Evolutionary conservation across 1,140 invertebrate genomes (phyloP), one percentile per base, ranked within the genome.

Genomic region (Cydia amplana): DNA sequence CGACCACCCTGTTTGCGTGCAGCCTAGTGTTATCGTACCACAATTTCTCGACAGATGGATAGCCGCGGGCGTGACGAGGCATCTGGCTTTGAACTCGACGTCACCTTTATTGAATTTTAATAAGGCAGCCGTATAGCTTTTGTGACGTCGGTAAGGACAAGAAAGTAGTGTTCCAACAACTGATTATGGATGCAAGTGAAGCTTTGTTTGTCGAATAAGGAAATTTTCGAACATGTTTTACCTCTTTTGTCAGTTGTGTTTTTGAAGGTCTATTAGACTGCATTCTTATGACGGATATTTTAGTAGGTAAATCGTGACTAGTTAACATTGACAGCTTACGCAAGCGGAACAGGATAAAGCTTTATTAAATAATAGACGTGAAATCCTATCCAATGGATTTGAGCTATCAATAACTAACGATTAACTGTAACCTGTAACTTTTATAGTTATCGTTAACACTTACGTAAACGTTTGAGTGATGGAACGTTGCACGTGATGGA

Each of bases 91-190:
- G 77, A 80, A 80, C 81, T 73, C 76, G n/a, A n/a, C 64, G 64
- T 70, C 72, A 63, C 72, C 75, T 77, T 76, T 79, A 78, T 79
- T 79, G 77, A 80, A 82, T 82, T 76, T 67, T 82, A 82, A 82
- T 79, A 75, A 77, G 75, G 23, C 65, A 70, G 16, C 63, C 63
- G 32, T 36, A 67, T 67, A 70, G 65, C 65, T 20, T 70, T 70
- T 70, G 65, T 70, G 65, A 18, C 32, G n/a, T 70, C n/a, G 36
- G 28, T 18, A 10, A 70, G 65, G n/a, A 70, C 65, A 70, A 70
- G 65, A 70, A 70, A 70, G 65, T 43, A 70, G 14, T 32, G 28
- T 36, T 67, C 36, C 7, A 70, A 65, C 64, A 65, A 36, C 28
- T 67, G 64, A 70, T 70, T 70, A 70, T 18, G 28, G 65, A 70